phyloP scores from a whole-genome alignment of 2,888 invertebrate genomes.

The Chydorus sphaericus region DNA sequence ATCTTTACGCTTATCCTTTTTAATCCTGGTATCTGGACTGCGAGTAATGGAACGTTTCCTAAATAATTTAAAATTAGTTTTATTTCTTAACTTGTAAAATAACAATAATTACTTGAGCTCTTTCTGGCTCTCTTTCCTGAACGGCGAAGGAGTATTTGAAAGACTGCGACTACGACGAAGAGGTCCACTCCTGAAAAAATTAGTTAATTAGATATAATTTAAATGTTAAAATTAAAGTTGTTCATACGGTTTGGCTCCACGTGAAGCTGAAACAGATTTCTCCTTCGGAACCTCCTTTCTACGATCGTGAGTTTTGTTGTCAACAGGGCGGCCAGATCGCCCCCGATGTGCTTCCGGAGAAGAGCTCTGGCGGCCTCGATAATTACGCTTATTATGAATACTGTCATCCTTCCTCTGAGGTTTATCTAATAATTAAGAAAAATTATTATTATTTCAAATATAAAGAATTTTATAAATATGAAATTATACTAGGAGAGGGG shows the following conservation, averaged over 20 bases:
- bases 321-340: too few species aligned
- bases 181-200: constrained; percentile 6
- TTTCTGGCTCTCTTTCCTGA: constrained; percentile 41
- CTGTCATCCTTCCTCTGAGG: constrained; percentile 47
- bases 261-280: constrained; percentile 20
- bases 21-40: constrained; percentile 23
- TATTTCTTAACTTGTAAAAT: neutral
- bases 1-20: constrained; percentile 41
- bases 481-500: constrained; percentile 17
- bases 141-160: constrained; percentile 74
- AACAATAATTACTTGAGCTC: neutral
- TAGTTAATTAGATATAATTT: neutral
- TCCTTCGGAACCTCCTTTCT: constrained; percentile 24
- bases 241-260: too few species aligned
- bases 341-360: constrained; percentile 32
- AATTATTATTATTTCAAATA: neutral
- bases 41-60: neutral
- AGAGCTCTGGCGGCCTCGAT: constrained; percentile 50
- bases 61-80: neutral
- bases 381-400: constrained; percentile 75
- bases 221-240: neutral
- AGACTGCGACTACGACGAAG: constrained; percentile 39
- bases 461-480: neutral
- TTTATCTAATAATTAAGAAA: constrained; percentile 7
- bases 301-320: too few species aligned